Percentiles rank a stretch among this genome's conserved stretches.
phyloP scores from a whole-genome alignment of 2,888 invertebrate genomes.

The Agonopterix alstromeriana region DNA sequence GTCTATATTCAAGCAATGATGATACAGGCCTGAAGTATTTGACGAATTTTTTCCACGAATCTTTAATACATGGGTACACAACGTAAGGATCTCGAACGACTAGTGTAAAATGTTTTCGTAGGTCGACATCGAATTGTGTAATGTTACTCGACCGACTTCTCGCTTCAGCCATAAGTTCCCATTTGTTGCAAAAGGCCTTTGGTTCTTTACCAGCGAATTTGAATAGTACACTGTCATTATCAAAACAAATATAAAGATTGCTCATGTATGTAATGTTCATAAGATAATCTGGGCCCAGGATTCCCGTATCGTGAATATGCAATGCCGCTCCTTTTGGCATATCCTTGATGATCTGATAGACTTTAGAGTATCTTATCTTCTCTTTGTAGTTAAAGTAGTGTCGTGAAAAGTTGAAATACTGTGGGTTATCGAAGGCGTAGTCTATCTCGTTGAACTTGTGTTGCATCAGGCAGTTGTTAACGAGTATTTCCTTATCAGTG shows the following conservation, averaged over 20 bases:
- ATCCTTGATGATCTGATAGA: conserved; percentile 79
- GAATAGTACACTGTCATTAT: conserved; percentile 22
- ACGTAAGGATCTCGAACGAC: conserved; percentile 60
- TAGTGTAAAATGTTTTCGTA: conserved; percentile 75
- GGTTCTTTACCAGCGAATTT: conserved; percentile 42
- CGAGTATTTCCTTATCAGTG: conserved; percentile 60
- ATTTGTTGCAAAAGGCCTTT: conserved; percentile 35
- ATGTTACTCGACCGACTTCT: conserved; percentile 51
- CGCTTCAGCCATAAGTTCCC: conserved; percentile 66
- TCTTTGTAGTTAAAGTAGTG: conserved; percentile 80
- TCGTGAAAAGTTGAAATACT: conserved; percentile 78
- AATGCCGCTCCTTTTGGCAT: conserved; percentile 87
- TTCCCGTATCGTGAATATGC: conserved; percentile 82
- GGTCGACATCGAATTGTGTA: conserved; percentile 62
- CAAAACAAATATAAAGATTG: conserved; percentile 74
- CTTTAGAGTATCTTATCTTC: conserved; percentile 76
- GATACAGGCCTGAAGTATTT: conserved; percentile 71
- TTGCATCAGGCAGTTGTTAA: conserved; percentile 77
- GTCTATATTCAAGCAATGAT: conserved; percentile 77
- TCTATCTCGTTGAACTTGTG: conserved; percentile 73
- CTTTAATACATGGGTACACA: conserved; percentile 69
- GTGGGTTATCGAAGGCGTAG: conserved; percentile 71
- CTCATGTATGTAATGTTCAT: conserved; percentile 79
- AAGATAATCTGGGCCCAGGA: conserved; percentile 78
- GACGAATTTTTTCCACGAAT: conserved; percentile 77